Conservation (phyloP, 2,888 invertebrate genomes). For the Cryptocephalus primarius region DNA sequence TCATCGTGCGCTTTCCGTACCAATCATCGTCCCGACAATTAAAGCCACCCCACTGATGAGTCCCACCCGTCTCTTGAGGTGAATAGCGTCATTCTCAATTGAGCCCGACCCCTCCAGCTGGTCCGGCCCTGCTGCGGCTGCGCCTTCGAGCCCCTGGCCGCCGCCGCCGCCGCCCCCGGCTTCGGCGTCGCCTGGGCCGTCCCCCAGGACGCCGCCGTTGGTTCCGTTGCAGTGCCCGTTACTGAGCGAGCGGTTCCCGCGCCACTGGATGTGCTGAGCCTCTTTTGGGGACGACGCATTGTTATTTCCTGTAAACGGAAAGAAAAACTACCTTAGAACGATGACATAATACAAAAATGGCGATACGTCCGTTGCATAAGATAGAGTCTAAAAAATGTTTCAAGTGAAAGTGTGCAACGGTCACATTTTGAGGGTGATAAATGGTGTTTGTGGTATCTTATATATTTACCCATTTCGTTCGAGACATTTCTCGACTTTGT, state of each 20-base stretch:
- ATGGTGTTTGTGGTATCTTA: no score
- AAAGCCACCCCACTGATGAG: slow-evolving; percentile 98
- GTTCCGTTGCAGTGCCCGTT: slow-evolving; percentile 34
- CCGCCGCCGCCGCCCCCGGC: slow-evolving; percentile 36
- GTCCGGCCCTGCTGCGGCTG: slow-evolving; percentile 50
- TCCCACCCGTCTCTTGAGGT: slow-evolving; percentile 99
- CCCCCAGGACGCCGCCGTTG: slow-evolving; percentile 40
- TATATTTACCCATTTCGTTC: no score
- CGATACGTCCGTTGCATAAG: no score
- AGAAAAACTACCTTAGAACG: neutral
- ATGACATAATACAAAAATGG: no score
- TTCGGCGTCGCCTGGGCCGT: slow-evolving; percentile 40
- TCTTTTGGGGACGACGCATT: slow-evolving; percentile 37
- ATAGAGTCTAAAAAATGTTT: no score
- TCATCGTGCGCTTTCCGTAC: slow-evolving; percentile 39
- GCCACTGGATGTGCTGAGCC: slow-evolving; percentile 32
- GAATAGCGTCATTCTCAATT: slow-evolving; percentile 93
- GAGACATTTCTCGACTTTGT: no score
- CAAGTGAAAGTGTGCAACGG: no score
- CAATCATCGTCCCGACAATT: slow-evolving; percentile 98
- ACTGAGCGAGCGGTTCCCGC: slow-evolving; percentile 25
- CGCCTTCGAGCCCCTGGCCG: slow-evolving; percentile 29
- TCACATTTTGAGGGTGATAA: no score
- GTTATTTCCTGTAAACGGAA: slow-evolving; percentile 32
- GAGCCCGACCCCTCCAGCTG: slow-evolving; percentile 76